Evolutionary conservation across 2,888 invertebrate genomes (phyloP).

Genomic region (Synanthedon tipuliformis): DNA sequence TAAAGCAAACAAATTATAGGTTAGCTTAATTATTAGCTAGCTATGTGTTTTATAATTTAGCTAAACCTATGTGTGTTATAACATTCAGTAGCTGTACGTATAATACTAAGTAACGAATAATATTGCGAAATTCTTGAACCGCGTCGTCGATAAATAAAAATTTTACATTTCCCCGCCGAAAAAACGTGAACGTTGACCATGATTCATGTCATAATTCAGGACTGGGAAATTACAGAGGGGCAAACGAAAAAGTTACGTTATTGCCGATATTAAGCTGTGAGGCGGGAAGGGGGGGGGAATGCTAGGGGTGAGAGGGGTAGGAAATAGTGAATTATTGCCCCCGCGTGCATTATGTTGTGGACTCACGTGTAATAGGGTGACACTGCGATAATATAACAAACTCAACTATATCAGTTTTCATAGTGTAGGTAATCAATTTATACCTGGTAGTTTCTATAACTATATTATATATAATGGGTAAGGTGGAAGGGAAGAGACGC

Average conservation of each 20-base stretch:
- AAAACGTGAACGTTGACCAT: constrained; percentile 28
- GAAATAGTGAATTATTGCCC: constrained; percentile 46
- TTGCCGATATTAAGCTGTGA: constrained; percentile 47
- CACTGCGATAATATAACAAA: constrained; percentile 5
- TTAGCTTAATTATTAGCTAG: too few species aligned
- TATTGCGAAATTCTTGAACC: neutral
- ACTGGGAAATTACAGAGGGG: constrained; percentile 34
- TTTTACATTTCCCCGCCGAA: constrained; percentile 21
- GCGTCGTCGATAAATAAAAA: constrained; percentile 10
- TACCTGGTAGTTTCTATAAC: neutral
- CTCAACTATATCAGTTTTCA: neutral
- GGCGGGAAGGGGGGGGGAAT: constrained; percentile 10
- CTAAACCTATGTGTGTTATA: too few species aligned
- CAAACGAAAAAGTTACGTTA: constrained; percentile 41
- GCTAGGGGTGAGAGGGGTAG: constrained; percentile 11
- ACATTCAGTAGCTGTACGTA: too few species aligned
- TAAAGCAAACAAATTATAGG: too few species aligned
- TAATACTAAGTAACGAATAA: neutral
- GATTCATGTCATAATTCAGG: constrained; percentile 53
- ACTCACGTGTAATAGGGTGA: constrained; percentile 18
- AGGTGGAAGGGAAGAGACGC: too few species aligned
- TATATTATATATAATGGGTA: too few species aligned
- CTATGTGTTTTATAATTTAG: too few species aligned
- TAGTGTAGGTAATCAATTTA: neutral
- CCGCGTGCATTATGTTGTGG: constrained; percentile 10